These are phyloP conservation scores for Felis chaus DNA, from an alignment of 2,113 vertebrate species.

Conservation along the genomic window DNA sequence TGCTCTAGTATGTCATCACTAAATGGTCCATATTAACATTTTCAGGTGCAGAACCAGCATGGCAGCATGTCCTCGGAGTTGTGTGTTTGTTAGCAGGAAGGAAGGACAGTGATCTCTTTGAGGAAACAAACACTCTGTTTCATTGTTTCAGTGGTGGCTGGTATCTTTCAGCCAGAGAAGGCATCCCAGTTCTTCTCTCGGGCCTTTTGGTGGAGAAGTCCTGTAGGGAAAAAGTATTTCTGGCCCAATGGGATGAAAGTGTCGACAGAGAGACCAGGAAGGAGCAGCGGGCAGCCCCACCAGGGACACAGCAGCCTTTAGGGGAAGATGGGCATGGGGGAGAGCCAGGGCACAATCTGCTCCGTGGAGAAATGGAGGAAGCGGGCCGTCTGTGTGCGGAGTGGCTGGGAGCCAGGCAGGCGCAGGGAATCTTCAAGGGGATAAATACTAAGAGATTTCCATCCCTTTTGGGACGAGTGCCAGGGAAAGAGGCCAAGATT, in stretches of 20 bases:
- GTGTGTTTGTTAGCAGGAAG: neutral
- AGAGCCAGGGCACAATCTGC: neutral
- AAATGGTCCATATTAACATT: neutral
- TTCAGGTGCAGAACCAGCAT: neutral
- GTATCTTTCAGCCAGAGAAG: neutral
- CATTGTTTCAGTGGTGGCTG: neutral
- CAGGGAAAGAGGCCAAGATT: slow-evolving; percentile 80
- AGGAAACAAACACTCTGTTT: neutral
- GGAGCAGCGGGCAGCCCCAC: neutral
- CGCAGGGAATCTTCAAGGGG: slow-evolving; percentile 73
- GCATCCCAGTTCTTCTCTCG: neutral
- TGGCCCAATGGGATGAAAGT: neutral
- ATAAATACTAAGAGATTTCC: slow-evolving; percentile 71
- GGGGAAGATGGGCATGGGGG: neutral
- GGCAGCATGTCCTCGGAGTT: neutral
- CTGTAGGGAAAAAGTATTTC: neutral
- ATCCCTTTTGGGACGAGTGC: slow-evolving; percentile 70
- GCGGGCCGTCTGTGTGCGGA: neutral
- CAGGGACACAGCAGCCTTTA: neutral
- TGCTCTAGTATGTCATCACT: neutral
- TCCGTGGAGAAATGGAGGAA: neutral
- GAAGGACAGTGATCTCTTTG: neutral
- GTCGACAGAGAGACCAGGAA: neutral
- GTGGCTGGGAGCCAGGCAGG: slow-evolving; percentile 59
- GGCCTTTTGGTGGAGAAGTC: slow-evolving; percentile 15